These are phyloP conservation scores for Aspidiotus destructor DNA, from an alignment of 2,888 invertebrate genomes.

Conservation along the genomic window DNA sequence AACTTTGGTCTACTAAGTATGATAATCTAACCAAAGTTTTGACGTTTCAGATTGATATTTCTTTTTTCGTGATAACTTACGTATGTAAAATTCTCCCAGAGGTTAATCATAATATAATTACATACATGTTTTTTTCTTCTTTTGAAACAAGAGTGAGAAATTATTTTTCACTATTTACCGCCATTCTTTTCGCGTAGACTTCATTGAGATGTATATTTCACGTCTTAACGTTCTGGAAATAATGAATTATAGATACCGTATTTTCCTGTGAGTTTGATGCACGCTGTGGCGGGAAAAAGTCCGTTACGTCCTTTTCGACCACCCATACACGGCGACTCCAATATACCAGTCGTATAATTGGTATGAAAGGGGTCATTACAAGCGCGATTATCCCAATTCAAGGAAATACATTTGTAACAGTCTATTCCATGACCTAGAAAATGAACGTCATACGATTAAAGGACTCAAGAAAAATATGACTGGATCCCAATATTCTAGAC, in stretches of 20 bases:
- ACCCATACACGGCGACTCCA: slow-evolving; percentile 88
- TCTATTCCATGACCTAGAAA: slow-evolving; percentile 58
- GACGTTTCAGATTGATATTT: no score
- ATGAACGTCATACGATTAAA: not conserved
- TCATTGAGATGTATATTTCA: no score
- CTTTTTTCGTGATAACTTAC: no score
- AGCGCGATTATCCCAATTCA: slow-evolving; percentile 71
- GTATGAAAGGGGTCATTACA: slow-evolving; percentile 96
- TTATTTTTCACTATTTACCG: no score
- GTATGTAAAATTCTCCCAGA: no score
- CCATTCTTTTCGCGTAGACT: no score
- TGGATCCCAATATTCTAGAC: no score
- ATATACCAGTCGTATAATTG: slow-evolving; percentile 70
- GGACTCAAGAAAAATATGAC: not conserved
- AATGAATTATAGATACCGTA: slow-evolving; percentile 54
- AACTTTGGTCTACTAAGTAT: no score
- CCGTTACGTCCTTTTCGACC: slow-evolving; percentile 87
- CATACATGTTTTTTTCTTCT: no score
- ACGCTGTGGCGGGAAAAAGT: slow-evolving; percentile 90
- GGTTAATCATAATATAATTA: no score
- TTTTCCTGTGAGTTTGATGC: slow-evolving; percentile 86
- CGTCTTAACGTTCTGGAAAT: not conserved
- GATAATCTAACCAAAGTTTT: no score
- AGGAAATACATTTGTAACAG: slow-evolving; percentile 94
- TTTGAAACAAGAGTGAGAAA: no score